phyloP scores from a whole-genome alignment of 1,140 invertebrate species.

The Magallana ariakensis region DNA sequence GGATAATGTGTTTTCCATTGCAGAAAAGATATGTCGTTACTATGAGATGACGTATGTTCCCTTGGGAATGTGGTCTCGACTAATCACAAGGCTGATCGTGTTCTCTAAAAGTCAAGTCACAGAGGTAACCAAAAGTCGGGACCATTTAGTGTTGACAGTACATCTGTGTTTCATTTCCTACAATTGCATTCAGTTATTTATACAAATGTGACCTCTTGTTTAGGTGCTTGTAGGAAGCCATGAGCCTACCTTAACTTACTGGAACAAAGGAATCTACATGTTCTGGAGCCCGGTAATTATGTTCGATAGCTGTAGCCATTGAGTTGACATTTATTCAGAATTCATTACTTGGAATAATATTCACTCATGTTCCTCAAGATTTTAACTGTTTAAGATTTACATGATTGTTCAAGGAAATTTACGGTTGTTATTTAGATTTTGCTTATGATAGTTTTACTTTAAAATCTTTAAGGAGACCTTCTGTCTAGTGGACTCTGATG shows the following conservation, averaged over 20 bases:
- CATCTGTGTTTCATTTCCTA: not conserved
- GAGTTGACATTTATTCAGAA: too few relatives aligned
- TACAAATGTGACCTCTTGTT: not conserved
- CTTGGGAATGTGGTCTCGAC: constrained; percentile 96
- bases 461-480: constrained; percentile 61
- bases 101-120: constrained; percentile 66
- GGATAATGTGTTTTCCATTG: not conserved
- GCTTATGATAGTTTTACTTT: not conserved
- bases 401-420: too few relatives aligned
- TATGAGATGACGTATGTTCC: constrained; percentile 91
- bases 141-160: not conserved
- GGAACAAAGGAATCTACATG: constrained; percentile 67
- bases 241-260: constrained; percentile 56
- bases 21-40: constrained; percentile 69
- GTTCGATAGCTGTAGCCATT: too few relatives aligned
- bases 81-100: constrained; percentile 89
- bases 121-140: constrained; percentile 50
- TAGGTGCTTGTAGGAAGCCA: not conserved
- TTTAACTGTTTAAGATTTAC: too few relatives aligned
- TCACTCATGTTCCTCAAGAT: too few relatives aligned
- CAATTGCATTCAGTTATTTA: not conserved
- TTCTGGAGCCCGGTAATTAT: constrained; percentile 64
- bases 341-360: too few relatives aligned
- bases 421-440: too few relatives aligned
- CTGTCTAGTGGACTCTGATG: constrained; percentile 66